Percentiles rank a stretch among this genome's conserved stretches.
Conservation (phyloP, 1,140 invertebrate genomes). For the Homarus americanus region DNA sequence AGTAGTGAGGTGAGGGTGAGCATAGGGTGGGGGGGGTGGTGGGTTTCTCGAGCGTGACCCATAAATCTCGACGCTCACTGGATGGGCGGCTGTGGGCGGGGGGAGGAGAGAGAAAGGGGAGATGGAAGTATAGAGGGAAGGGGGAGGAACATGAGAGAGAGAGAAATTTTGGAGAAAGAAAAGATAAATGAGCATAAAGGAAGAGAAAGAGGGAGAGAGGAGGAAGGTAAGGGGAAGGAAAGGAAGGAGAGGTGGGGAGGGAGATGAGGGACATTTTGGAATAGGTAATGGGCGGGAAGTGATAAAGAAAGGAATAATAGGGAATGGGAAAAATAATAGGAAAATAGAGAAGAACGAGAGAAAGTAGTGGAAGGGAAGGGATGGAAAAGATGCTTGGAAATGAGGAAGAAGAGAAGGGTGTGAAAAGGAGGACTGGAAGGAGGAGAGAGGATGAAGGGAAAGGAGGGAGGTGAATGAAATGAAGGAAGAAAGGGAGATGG, state of each 20-base stretch:
- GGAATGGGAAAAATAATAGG: too few relatives aligned
- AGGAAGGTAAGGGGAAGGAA: too few relatives aligned
- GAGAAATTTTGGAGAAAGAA: too few relatives aligned
- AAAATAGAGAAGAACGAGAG: too few relatives aligned
- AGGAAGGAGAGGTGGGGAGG: neutral
- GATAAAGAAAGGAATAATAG: too few relatives aligned
- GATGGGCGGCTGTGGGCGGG: slow-evolving; percentile 55
- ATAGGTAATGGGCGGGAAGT: slow-evolving; percentile 16
- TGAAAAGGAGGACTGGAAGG: neutral
- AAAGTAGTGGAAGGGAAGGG: too few relatives aligned
- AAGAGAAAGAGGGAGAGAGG: neutral
- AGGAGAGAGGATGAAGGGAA: neutral
- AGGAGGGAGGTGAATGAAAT: too few relatives aligned
- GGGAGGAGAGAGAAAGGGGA: neutral
- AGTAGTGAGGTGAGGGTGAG: slow-evolving; percentile 28
- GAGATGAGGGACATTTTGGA: neutral
- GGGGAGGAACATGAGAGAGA: neutral
- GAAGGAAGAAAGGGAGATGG: too few relatives aligned
- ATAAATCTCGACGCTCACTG: slow-evolving; percentile 63
- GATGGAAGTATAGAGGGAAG: neutral
- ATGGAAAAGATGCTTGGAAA: too few relatives aligned
- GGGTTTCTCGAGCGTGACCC: slow-evolving; percentile 64
- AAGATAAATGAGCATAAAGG: too few relatives aligned
- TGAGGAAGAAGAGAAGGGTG: too few relatives aligned
- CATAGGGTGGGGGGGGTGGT: neutral